Evolutionary conservation across 35 echinoderm and acorn worm genomes (phyloP).

Genomic region (Ophiothrix spiculata): DNA sequence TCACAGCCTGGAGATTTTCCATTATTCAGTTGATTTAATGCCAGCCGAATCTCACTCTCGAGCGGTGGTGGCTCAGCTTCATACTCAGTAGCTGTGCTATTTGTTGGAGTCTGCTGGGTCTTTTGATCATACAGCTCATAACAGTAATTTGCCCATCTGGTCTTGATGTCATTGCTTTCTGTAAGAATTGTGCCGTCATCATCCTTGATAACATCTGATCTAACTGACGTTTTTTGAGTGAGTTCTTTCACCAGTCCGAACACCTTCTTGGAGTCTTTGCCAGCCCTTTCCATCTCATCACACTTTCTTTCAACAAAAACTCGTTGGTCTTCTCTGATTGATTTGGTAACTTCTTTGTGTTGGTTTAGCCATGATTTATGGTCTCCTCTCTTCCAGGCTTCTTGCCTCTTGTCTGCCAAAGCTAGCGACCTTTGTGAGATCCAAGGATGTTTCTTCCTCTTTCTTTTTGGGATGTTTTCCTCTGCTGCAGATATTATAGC

Average conservation of each 20-base stretch:
- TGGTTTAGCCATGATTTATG: background rate
- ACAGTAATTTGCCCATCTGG: background rate
- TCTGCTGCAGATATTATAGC: background rate
- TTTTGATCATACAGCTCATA: background rate
- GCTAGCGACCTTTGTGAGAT: background rate
- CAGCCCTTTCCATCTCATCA: no score
- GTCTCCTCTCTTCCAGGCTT: background rate
- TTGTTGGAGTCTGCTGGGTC: no score
- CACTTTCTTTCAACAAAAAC: no score
- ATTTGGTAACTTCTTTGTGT: background rate
- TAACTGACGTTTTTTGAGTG: no score
- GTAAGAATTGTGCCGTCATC: no score
- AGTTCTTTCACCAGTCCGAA: no score
- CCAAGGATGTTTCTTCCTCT: background rate
- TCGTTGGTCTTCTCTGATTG: no score
- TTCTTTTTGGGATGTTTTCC: no score
- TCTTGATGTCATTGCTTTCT: background rate
- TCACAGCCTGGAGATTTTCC: no score
- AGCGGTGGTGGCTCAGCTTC: background rate
- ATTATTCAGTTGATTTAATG: background rate
- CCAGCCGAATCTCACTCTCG: background rate
- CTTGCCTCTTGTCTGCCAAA: background rate
- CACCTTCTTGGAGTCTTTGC: no score
- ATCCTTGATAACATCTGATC: background rate
- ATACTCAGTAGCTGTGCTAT: background rate